A percentile compares a stretch with the other conserved stretches of the same genome.
Evolutionary conservation across 2,888 invertebrate species (phyloP).

Genomic region (Endomychus coccineus): DNA sequence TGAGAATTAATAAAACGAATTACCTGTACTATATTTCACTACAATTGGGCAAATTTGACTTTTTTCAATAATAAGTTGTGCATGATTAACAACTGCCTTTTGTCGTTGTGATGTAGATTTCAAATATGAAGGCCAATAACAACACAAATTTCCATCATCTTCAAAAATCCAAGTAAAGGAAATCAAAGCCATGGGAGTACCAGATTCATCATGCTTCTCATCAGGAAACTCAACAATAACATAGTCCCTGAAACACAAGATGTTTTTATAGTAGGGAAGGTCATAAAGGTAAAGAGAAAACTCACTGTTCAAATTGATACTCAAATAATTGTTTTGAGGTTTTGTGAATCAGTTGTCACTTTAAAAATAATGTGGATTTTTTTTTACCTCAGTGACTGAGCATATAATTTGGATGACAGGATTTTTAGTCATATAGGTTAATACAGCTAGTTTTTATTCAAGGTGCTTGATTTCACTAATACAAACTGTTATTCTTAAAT

Average conservation of each 20-base stretch:
- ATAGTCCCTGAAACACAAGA: constrained; percentile 8
- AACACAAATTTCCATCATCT: constrained; percentile 5
- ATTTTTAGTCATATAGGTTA: too few species aligned
- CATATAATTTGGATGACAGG: too few species aligned
- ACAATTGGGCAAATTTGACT: neutral
- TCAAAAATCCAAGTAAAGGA: constrained; percentile 5
- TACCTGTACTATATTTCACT: constrained; percentile 2
- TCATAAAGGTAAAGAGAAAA: neutral
- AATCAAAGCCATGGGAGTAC: constrained; percentile 4
- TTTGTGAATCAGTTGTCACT: too few species aligned
- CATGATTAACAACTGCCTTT: constrained; percentile 2
- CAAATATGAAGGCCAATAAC: constrained; percentile 4
- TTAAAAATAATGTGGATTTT: too few species aligned
- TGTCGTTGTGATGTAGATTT: constrained; percentile 5
- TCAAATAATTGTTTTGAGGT: too few species aligned
- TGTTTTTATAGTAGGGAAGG: constrained; percentile 1
- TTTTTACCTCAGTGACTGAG: too few species aligned
- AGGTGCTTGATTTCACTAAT: too few species aligned
- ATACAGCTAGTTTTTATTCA: too few species aligned
- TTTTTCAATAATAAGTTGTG: neutral
- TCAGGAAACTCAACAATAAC: constrained; percentile 8
- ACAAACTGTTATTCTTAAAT: too few species aligned
- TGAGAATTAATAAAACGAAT: neutral
- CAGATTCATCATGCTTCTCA: neutral
- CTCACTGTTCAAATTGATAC: neutral